phyloP scores from a whole-genome alignment of 1,140 invertebrate genomes.

The Procambarus clarkii region DNA sequence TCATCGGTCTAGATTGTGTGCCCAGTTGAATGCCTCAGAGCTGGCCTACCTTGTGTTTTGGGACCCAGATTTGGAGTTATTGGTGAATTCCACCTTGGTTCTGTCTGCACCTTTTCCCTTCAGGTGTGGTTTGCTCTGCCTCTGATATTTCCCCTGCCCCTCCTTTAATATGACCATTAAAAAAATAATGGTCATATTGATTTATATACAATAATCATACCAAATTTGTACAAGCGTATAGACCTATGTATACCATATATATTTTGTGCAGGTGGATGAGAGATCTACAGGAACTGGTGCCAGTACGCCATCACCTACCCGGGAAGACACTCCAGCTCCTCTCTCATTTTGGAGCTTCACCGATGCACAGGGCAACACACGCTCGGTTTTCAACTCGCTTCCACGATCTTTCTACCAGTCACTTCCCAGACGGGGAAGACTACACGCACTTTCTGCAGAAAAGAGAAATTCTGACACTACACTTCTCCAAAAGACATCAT shows the following conservation, averaged over 20 bases:
- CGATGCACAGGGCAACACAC: constrained; percentile 69
- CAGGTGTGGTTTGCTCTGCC: too few relatives aligned
- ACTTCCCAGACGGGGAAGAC: constrained; percentile 67
- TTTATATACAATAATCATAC: too few relatives aligned
- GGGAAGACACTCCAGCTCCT: constrained; percentile 59
- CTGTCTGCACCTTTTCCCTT: too few relatives aligned
- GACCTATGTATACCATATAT: not conserved
- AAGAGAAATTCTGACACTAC: constrained; percentile 69
- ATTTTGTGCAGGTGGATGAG: constrained; percentile 64
- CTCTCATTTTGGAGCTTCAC: constrained; percentile 72
- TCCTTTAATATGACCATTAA: too few relatives aligned
- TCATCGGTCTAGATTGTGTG: too few relatives aligned
- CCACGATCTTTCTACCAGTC: constrained; percentile 72
- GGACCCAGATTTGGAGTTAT: too few relatives aligned
- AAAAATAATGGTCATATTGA: too few relatives aligned
- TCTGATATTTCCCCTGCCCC: too few relatives aligned
- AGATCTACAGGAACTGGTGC: constrained; percentile 58
- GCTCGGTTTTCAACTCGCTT: constrained; percentile 71
- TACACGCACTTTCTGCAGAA: constrained; percentile 66
- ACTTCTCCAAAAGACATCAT: constrained; percentile 69
- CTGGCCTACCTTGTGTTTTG: too few relatives aligned
- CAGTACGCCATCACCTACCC: constrained; percentile 65
- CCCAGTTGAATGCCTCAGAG: too few relatives aligned
- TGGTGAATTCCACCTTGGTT: too few relatives aligned
- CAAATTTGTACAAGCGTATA: too few relatives aligned